Evolutionary conservation across 2,797 vertebrate genomes (phyloP).

Genomic region (Labroides dimidiatus): DNA sequence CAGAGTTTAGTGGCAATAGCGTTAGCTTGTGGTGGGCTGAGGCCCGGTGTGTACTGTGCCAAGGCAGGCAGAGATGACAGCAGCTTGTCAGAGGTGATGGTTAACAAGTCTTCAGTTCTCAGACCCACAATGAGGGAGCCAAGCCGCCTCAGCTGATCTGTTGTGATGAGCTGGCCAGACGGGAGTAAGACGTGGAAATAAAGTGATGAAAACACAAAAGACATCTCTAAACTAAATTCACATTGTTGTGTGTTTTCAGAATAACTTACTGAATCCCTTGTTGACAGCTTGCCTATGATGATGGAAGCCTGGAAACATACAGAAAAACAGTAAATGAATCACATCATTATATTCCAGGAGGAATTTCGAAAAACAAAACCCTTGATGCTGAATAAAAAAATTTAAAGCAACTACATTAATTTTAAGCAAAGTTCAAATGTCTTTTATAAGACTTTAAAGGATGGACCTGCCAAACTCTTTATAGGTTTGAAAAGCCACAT

Average conservation of each 20-base stretch:
- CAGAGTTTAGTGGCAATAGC: constrained; percentile 83
- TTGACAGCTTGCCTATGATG: constrained; percentile 80
- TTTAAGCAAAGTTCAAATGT: background rate
- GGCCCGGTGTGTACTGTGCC: constrained; percentile 46
- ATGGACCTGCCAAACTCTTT: background rate
- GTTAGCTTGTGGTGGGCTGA: constrained; percentile 74
- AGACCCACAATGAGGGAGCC: constrained; percentile 80
- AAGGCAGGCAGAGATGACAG: constrained; percentile 73
- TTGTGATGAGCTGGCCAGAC: constrained; percentile 62
- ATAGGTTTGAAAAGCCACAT: background rate
- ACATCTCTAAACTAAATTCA: background rate
- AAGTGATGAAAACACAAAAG: background rate
- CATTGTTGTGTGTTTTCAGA: background rate
- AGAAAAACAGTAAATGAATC: background rate
- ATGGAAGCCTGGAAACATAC: constrained; percentile 72
- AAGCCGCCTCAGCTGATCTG: constrained; percentile 72
- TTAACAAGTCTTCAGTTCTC: constrained; percentile 75
- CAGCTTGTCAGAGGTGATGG: constrained; percentile 73
- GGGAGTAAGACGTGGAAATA: background rate
- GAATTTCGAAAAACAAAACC: background rate
- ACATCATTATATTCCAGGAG: background rate
- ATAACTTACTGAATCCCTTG: constrained; percentile 71
- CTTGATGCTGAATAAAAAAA: background rate
- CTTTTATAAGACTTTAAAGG: too few species aligned
- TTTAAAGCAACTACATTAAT: background rate